phyloP scores from a whole-genome alignment of 1,140 invertebrate species.

The Anastrepha obliqua region DNA sequence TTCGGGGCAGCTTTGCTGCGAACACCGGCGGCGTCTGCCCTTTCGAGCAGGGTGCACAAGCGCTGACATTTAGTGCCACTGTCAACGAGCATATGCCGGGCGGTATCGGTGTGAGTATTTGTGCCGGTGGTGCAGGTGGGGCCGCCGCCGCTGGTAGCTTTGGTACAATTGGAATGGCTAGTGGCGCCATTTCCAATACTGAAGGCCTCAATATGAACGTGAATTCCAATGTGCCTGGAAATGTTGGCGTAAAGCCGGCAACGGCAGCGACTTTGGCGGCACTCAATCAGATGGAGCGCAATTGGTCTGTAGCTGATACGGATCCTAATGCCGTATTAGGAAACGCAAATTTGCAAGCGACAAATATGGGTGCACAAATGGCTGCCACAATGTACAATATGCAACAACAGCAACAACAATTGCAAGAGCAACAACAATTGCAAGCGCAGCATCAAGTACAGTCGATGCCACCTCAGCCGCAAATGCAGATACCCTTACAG shows the following conservation, averaged over 20 bases:
- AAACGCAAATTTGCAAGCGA: slow-evolving; percentile 57
- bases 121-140: slow-evolving; percentile 57
- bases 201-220: neutral
- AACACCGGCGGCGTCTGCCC: slow-evolving; percentile 61
- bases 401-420: slow-evolving; percentile 59
- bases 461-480: slow-evolving; percentile 4
- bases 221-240: slow-evolving; percentile 1
- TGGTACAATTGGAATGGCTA: neutral
- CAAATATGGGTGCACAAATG: slow-evolving; percentile 44
- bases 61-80: slow-evolving; percentile 57
- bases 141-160: slow-evolving; percentile 52
- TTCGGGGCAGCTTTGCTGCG: slow-evolving; percentile 76
- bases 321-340: slow-evolving; percentile 63
- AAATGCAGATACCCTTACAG: slow-evolving; percentile 15
- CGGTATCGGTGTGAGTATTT: slow-evolving; percentile 10
- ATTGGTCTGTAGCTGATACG: slow-evolving; percentile 71
- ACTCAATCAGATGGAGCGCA: slow-evolving; percentile 68
- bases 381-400: slow-evolving; percentile 54
- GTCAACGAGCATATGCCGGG: slow-evolving; percentile 55
- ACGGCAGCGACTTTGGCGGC: slow-evolving; percentile 67
- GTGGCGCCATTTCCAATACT: neutral
- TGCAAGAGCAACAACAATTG: slow-evolving; percentile 32
- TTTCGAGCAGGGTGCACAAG: slow-evolving; percentile 55
- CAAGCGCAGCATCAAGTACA: slow-evolving; percentile 34
- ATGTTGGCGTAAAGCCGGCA: slow-evolving; percentile 53